These are phyloP conservation scores for Malurus melanocephalus DNA, from an alignment of 2,113 vertebrate genomes.

Conservation along the genomic window DNA sequence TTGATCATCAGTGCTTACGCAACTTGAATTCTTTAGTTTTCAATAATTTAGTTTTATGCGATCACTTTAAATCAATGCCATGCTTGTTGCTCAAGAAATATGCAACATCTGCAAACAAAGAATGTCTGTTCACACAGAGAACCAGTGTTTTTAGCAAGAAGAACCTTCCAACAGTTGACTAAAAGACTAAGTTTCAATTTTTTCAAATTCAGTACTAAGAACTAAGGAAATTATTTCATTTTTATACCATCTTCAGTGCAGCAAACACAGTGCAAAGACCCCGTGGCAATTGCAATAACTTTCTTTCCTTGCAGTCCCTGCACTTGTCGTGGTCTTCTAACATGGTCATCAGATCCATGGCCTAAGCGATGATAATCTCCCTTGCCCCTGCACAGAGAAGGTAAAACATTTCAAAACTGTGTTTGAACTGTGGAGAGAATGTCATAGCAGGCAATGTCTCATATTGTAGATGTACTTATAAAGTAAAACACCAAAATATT, in stretches of 20 bases:
- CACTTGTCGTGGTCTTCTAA: conserved; percentile 92
- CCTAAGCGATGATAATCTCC: conserved; percentile 96
- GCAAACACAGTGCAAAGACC: conserved; percentile 97
- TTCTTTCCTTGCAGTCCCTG: conserved; percentile 97
- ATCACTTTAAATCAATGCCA: not conserved
- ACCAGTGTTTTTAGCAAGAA: not conserved
- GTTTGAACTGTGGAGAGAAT: not conserved
- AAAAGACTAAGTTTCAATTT: not conserved
- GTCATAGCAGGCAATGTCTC: accelerated
- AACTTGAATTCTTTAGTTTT: not conserved
- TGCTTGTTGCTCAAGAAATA: not conserved
- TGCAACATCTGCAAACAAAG: not conserved
- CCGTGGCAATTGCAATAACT: conserved; percentile 95
- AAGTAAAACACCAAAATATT: not conserved
- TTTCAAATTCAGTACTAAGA: not conserved
- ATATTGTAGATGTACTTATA: not conserved
- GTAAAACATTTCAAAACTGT: not conserved
- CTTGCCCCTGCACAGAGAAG: conserved; percentile 85
- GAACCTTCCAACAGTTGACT: not conserved
- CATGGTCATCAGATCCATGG: conserved; percentile 96
- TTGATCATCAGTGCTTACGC: not conserved
- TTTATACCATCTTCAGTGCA: conserved; percentile 94
- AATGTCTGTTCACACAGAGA: not conserved
- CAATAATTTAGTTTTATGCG: not conserved
- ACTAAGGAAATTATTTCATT: not conserved